These are phyloP conservation scores for Lepidurus packardi DNA, from an alignment of 1,140 invertebrate genomes.

Conservation along the genomic window DNA sequence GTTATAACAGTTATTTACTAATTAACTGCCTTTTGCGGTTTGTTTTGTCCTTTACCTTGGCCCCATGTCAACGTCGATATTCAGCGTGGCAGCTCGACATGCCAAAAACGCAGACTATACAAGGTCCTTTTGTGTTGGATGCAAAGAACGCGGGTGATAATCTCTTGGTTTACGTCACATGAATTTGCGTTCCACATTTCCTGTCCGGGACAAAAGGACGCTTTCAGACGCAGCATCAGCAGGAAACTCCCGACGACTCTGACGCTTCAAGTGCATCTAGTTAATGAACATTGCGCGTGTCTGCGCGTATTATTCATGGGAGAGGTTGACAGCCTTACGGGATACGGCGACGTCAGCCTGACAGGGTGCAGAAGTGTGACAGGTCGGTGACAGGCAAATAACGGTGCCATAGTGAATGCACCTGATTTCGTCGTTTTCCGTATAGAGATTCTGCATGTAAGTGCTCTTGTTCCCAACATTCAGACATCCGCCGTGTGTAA, in stretches of 20 bases:
- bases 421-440: neutral
- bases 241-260: neutral
- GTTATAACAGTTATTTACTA: neutral
- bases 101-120: neutral
- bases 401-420: slow-evolving; percentile 10
- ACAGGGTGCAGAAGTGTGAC: slow-evolving; percentile 18
- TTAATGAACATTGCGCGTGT: slow-evolving; percentile 19
- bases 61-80: neutral
- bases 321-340: neutral
- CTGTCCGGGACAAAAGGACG: neutral
- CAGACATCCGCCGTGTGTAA: neutral
- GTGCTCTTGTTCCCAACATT: neutral
- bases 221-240: neutral
- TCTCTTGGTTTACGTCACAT: neutral
- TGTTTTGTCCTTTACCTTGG: neutral
- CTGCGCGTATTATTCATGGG: slow-evolving; percentile 2
- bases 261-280: neutral
- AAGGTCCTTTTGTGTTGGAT: neutral
- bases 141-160: neutral
- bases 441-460: neutral
- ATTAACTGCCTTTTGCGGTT: neutral
- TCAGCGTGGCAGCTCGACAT: neutral
- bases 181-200: neutral
- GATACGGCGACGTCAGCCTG: neutral
- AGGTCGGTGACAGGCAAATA: slow-evolving; percentile 17